A percentile compares a stretch with the other conserved stretches of the same genome.
phyloP scores from a whole-genome alignment of 2,113 vertebrate genomes.

The Tachuris rubrigastra region DNA sequence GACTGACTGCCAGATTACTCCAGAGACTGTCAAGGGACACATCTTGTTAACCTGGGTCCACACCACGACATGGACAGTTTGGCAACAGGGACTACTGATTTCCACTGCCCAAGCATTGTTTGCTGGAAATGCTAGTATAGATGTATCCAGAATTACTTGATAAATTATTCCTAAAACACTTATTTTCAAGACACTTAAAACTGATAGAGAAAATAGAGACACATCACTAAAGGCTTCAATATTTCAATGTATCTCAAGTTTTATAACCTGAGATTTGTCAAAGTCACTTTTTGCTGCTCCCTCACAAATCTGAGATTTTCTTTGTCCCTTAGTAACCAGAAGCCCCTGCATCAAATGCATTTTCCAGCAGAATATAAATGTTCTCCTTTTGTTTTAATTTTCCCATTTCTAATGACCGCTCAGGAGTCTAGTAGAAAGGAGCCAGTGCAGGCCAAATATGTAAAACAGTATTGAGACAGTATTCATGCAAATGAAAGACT shows the following conservation, averaged over 20 bases:
- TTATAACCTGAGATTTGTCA: not conserved
- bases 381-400: not conserved
- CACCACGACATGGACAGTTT: not conserved
- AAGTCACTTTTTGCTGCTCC: not conserved
- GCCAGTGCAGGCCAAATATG: not conserved
- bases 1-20: not conserved
- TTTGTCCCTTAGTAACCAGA: not conserved
- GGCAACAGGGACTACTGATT: not conserved
- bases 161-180: not conserved
- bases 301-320: not conserved
- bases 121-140: not conserved
- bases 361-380: not conserved
- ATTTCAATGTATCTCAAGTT: not conserved
- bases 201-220: not conserved
- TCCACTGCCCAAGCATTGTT: not conserved
- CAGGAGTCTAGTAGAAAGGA: not conserved
- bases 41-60: not conserved
- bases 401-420: not conserved
- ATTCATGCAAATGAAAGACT: not conserved
- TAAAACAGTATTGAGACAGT: fast-evolving
- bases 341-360: fast-evolving
- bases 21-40: not conserved
- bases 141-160: not conserved
- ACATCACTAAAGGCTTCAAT: not conserved
- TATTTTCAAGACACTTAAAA: not conserved